These are phyloP conservation scores for Sanderia malayensis DNA, from an alignment of 30 jellyfish, hydroid and myxozoan species.

Conservation along the genomic window DNA sequence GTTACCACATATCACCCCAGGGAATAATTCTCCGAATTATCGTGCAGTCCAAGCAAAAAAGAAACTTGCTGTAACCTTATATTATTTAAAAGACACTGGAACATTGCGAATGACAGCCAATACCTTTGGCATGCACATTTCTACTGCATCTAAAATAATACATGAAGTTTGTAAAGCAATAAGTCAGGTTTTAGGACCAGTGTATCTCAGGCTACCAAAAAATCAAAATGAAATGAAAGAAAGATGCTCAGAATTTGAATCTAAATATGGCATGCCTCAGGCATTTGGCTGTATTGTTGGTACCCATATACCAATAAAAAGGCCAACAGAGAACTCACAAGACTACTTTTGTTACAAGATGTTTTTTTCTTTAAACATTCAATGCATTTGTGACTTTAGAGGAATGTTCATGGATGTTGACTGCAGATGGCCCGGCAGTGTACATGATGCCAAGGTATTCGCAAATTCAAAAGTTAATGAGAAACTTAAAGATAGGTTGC, in stretches of 20 bases:
- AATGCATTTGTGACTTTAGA: slow-evolving; percentile 44
- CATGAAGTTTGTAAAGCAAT: slow-evolving; percentile 38
- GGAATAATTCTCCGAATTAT: slow-evolving; percentile 26
- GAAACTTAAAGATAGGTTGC: slow-evolving; percentile 1
- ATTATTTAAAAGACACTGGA: slow-evolving; percentile 45
- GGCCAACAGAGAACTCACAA: slow-evolving; percentile 19
- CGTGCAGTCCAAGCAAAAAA: slow-evolving; percentile 33
- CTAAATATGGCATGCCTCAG: slow-evolving; percentile 47
- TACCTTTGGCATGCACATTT: slow-evolving; percentile 30
- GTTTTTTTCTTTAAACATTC: slow-evolving; percentile 30
- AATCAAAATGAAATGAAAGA: slow-evolving; percentile 19
- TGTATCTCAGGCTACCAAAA: slow-evolving; percentile 21
- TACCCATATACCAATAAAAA: slow-evolving; percentile 33
- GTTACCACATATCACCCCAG: slow-evolving; percentile 24
- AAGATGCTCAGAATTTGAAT: slow-evolving; percentile 48
- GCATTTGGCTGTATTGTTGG: slow-evolving; percentile 64
- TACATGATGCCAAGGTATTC: slow-evolving; percentile 46
- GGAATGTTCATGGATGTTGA: slow-evolving; percentile 59
- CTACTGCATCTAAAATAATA: slow-evolving; percentile 24
- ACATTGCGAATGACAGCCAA: slow-evolving; percentile 28
- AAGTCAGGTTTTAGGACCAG: slow-evolving; percentile 41
- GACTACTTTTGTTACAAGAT: slow-evolving; percentile 42
- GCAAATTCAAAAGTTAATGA: slow-evolving; percentile 30
- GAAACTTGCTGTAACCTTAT: slow-evolving; percentile 28
- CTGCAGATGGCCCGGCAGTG: slow-evolving; percentile 55